Conservation (phyloP, 1,140 invertebrate species). For the Luehdorfia chinensis region DNA sequence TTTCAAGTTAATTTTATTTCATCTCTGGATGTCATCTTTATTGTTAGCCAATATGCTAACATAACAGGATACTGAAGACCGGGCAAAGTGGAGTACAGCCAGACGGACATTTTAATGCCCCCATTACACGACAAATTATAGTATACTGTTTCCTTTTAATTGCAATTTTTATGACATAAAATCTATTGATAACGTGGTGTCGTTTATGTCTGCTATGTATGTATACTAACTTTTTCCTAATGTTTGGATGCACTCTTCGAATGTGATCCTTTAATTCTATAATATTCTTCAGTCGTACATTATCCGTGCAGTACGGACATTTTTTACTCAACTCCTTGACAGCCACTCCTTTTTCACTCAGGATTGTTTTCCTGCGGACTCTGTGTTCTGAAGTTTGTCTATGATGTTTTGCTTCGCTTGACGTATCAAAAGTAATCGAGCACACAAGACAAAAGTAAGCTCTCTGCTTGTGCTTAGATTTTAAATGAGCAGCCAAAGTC, state of each 20-base stretch:
- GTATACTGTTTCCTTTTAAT: too few relatives aligned
- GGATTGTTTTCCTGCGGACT: constrained; percentile 70
- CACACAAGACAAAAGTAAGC: constrained; percentile 84
- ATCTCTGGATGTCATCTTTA: too few relatives aligned
- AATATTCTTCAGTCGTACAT: constrained; percentile 75
- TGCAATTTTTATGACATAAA: too few relatives aligned
- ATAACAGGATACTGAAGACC: too few relatives aligned
- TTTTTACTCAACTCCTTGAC: constrained; percentile 65
- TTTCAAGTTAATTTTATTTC: too few relatives aligned
- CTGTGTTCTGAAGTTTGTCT: constrained; percentile 81
- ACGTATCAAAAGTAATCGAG: constrained; percentile 79
- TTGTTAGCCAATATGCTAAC: too few relatives aligned
- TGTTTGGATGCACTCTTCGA: constrained; percentile 79
- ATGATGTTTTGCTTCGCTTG: constrained; percentile 82
- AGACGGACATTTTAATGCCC: too few relatives aligned
- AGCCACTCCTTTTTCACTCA: constrained; percentile 53
- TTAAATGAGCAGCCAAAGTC: constrained; percentile 82
- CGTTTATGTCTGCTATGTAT: too few relatives aligned
- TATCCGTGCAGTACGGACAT: constrained; percentile 80
- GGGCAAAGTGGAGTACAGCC: too few relatives aligned
- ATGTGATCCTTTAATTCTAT: constrained; percentile 83
- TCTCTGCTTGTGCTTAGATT: constrained; percentile 75
- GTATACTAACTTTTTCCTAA: constrained; percentile 61
- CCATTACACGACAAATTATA: too few relatives aligned
- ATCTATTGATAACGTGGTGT: too few relatives aligned